These are phyloP conservation scores for Amblyteles armatorius DNA, from an alignment of 2,888 invertebrate genomes.

Conservation along the genomic window DNA sequence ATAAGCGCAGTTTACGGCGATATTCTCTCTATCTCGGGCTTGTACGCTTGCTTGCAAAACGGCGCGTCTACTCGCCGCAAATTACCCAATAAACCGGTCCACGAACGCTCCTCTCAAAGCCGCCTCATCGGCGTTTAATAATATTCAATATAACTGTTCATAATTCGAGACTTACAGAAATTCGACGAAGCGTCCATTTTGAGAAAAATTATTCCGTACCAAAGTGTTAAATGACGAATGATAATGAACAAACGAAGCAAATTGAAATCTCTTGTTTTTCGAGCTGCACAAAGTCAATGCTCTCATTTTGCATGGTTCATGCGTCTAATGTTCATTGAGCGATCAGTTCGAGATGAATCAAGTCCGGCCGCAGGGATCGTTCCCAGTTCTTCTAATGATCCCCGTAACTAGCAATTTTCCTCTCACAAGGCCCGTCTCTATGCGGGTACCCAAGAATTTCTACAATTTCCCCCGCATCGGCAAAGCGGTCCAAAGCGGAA, in stretches of 20 bases:
- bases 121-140: slow-evolving; percentile 39
- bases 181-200: not conserved
- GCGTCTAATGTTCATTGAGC: slow-evolving; percentile 52
- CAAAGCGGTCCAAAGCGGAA: not conserved
- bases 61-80: slow-evolving; percentile 70
- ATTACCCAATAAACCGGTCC: slow-evolving; percentile 71
- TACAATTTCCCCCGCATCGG: slow-evolving; percentile 9
- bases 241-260: not conserved
- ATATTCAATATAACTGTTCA: slow-evolving; percentile 33
- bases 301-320: not conserved
- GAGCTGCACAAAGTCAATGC: not conserved
- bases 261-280: not conserved
- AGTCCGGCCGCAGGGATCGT: slow-evolving; percentile 38
- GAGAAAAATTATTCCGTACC: not conserved
- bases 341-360: slow-evolving; percentile 51
- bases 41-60: slow-evolving; percentile 33
- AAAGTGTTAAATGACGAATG: not conserved
- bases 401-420: slow-evolving; percentile 62
- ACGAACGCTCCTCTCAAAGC: slow-evolving; percentile 33
- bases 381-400: slow-evolving; percentile 48
- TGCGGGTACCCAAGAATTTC: slow-evolving; percentile 2
- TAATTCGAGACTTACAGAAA: not conserved
- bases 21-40: slow-evolving; percentile 60
- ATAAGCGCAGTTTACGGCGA: slow-evolving; percentile 75
- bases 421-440: slow-evolving; percentile 1